Conservation (phyloP, 2,113 vertebrate genomes). For the Lagopus muta region DNA sequence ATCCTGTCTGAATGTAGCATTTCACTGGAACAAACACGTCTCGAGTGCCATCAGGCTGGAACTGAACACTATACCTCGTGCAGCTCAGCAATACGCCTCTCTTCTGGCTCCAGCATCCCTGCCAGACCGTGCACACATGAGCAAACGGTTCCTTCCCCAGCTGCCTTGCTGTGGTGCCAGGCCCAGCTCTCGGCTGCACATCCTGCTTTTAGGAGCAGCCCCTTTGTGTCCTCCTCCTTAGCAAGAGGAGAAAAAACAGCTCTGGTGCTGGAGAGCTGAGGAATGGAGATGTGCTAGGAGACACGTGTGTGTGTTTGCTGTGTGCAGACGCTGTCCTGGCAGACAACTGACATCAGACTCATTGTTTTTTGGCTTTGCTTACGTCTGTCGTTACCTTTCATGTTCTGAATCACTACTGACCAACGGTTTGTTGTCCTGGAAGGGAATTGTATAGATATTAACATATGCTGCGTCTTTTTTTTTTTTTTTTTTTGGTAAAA, state of each 20-base stretch:
- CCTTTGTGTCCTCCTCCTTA: neutral
- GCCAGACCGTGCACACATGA: neutral
- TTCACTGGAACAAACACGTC: constrained; percentile 72
- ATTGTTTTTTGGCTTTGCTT: neutral
- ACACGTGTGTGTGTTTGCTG: constrained; percentile 34
- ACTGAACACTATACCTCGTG: constrained; percentile 39
- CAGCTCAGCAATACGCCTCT: constrained; percentile 26
- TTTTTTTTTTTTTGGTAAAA: neutral
- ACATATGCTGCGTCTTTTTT: constrained; percentile 61
- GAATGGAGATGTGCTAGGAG: constrained; percentile 6
- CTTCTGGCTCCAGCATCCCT: neutral
- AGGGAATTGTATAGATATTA: constrained; percentile 60
- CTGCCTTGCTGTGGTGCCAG: neutral
- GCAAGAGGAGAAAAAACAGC: neutral
- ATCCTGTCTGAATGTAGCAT: constrained; percentile 85
- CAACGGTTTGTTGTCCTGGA: constrained; percentile 42
- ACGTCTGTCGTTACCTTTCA: constrained; percentile 27
- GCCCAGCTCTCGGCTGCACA: neutral
- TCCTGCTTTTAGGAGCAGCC: neutral
- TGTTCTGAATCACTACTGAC: constrained; percentile 69
- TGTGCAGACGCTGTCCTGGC: constrained; percentile 45
- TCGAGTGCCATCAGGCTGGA: constrained; percentile 54
- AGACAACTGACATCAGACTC: constrained; percentile 23
- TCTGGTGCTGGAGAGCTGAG: constrained; percentile 25
- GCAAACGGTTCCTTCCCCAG: neutral